Percentiles rank a stretch among this genome's conserved stretches.
Evolutionary conservation across 1,140 invertebrate genomes (phyloP).

Genomic region (Vanessa tameamea): DNA sequence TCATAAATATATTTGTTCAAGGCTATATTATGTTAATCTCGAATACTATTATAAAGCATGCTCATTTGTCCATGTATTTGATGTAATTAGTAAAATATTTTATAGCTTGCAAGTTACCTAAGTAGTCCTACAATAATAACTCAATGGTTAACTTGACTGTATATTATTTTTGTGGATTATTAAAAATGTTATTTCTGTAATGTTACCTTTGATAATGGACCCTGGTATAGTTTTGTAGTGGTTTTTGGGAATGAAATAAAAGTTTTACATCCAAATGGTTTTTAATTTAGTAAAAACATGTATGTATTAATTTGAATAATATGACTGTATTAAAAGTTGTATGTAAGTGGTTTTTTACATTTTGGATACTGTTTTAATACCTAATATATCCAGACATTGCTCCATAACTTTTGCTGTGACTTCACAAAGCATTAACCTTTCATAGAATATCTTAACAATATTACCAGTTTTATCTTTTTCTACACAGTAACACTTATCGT

Average conservation of each 20-base stretch:
- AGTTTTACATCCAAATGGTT: constrained; percentile 61
- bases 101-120: constrained; percentile 5
- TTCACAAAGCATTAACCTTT: constrained; percentile 95
- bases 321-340: constrained; percentile 1
- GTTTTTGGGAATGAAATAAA: constrained; percentile 77
- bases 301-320: constrained; percentile 29
- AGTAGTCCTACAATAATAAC: background rate
- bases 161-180: constrained; percentile 6
- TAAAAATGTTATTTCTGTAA: constrained; percentile 53
- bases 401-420: constrained; percentile 93
- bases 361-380: constrained; percentile 93
- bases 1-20: background rate
- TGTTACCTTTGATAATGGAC: constrained; percentile 71
- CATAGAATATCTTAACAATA: constrained; percentile 92
- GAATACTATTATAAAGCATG: background rate
- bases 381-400: constrained; percentile 94
- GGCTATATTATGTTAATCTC: background rate
- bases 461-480: constrained; percentile 91
- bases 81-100: constrained; percentile 9
- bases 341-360: constrained; percentile 85
- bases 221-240: constrained; percentile 79
- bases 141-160: background rate
- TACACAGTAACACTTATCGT: constrained; percentile 98
- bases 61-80: background rate
- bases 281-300: constrained; percentile 43